Evolutionary conservation across 2,113 vertebrate species (phyloP).

Genomic region (Epinephelus lanceolatus): DNA sequence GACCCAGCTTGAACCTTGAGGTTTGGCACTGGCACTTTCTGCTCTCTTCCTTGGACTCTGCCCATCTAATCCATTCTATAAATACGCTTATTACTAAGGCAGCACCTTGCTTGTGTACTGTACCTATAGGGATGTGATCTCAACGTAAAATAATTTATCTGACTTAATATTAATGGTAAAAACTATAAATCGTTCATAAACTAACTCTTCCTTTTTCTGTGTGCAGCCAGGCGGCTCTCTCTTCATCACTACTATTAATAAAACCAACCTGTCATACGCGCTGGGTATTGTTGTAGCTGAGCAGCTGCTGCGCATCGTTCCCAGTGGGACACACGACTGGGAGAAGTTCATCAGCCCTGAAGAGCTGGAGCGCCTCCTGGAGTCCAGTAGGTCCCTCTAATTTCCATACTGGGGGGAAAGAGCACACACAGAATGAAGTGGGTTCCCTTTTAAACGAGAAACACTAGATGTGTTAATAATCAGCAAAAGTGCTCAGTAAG

Average conservation of each 20-base stretch:
- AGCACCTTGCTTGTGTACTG: background rate
- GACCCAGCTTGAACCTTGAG: slow-evolving; percentile 12
- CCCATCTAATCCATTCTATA: slow-evolving; percentile 42
- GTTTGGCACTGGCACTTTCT: slow-evolving; percentile 5
- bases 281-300: slow-evolving; percentile 93
- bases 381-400: slow-evolving; percentile 89
- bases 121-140: background rate
- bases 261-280: slow-evolving; percentile 91
- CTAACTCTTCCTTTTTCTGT: background rate
- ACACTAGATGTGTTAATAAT: background rate
- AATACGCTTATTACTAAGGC: slow-evolving; percentile 11
- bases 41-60: background rate
- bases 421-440: too few relatives aligned
- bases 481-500: background rate
- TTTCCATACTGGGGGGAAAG: background rate
- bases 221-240: slow-evolving; percentile 91
- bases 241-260: slow-evolving; percentile 96
- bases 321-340: slow-evolving; percentile 96
- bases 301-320: slow-evolving; percentile 90
- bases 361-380: slow-evolving; percentile 90
- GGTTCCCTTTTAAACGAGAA: background rate
- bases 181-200: background rate
- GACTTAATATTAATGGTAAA: background rate
- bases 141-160: background rate
- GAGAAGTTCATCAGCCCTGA: slow-evolving; percentile 95